These are phyloP conservation scores for Acrocephalus kingi DNA, from an alignment of 2,113 vertebrate species.

Conservation along the genomic window DNA sequence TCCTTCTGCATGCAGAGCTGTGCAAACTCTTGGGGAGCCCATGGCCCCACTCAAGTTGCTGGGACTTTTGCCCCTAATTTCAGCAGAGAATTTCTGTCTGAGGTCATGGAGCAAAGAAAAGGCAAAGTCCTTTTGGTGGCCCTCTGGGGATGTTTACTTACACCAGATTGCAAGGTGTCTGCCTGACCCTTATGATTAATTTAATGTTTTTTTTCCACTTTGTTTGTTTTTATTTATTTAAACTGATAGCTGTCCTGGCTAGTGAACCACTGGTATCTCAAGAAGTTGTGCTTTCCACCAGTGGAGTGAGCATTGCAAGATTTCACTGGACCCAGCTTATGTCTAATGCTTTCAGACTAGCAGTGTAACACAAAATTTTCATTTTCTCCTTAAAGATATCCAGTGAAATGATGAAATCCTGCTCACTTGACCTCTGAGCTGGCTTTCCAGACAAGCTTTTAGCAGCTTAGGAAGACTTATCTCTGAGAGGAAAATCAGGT, in stretches of 20 bases:
- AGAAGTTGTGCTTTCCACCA: background rate
- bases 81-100: background rate
- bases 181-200: background rate
- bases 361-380: conserved; percentile 10
- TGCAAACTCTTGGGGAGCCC: background rate
- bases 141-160: background rate
- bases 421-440: conserved; percentile 51
- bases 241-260: background rate
- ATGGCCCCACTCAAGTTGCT: background rate
- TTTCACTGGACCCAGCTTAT: background rate
- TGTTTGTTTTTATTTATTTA: background rate
- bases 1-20: background rate
- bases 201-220: background rate
- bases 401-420: conserved; percentile 39
- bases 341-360: background rate
- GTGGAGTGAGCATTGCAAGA: background rate
- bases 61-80: background rate
- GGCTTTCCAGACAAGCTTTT: conserved; percentile 52
- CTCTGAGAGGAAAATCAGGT: conserved; percentile 39
- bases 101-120: background rate
- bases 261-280: background rate
- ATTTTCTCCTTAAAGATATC: conserved; percentile 20
- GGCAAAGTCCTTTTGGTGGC: background rate
- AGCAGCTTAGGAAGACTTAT: conserved; percentile 51
- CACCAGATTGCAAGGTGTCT: background rate